phyloP scores from a whole-genome alignment of 2,797 vertebrate genomes.

The Artibeus lituratus region DNA sequence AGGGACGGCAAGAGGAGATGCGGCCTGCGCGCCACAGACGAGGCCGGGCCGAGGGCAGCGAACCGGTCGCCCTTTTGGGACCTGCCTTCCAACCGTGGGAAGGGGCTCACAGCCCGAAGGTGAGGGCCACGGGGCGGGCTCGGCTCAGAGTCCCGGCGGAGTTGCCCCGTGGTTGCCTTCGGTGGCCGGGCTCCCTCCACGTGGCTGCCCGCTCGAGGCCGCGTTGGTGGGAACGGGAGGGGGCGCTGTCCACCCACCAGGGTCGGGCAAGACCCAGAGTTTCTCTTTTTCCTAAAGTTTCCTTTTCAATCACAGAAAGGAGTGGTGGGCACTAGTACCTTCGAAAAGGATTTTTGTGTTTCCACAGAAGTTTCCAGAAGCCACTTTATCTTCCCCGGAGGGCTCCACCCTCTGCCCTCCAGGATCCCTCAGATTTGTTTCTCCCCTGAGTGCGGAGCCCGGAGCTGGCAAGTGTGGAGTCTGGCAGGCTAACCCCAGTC shows the following conservation, averaged over 20 bases:
- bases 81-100: not conserved
- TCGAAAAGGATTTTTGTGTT: not conserved
- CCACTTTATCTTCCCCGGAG: not conserved
- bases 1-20: not conserved
- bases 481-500: not conserved
- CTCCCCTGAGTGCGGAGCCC: not conserved
- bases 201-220: not conserved
- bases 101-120: not conserved
- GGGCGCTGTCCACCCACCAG: conserved; percentile 28
- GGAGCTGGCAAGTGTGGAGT: not conserved
- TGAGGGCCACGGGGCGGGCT: not conserved
- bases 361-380: conserved; percentile 37
- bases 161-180: not conserved
- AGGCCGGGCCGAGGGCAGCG: accelerated
- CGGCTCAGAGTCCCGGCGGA: not conserved
- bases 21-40: not conserved
- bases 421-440: not conserved
- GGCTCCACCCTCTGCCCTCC: not conserved
- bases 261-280: not conserved
- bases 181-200: not conserved
- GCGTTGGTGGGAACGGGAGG: not conserved
- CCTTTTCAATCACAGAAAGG: not conserved
- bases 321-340: not conserved
- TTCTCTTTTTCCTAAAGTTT: not conserved
- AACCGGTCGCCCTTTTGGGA: not conserved